These are phyloP conservation scores for Julus scandinavius DNA, from an alignment of 2,888 invertebrate species.

Conservation along the genomic window DNA sequence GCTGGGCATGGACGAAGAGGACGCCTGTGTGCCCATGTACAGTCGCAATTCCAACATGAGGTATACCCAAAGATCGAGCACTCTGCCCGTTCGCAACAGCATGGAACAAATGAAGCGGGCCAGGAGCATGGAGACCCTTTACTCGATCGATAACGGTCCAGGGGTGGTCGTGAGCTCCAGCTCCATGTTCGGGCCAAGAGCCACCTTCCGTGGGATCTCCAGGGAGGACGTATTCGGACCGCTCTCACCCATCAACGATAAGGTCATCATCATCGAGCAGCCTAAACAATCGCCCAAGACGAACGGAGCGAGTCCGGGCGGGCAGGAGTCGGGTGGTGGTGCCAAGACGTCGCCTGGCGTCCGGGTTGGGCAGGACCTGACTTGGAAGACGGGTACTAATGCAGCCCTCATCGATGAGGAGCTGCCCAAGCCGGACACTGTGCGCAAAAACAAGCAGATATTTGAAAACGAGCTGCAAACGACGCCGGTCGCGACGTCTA, in stretches of 20 bases:
- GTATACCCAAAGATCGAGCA: not conserved
- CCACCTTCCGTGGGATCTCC: not conserved
- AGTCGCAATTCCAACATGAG: not conserved
- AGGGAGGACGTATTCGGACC: not conserved
- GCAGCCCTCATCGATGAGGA: conserved; percentile 59
- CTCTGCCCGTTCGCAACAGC: not conserved
- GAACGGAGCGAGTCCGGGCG: not conserved
- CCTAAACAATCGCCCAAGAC: not conserved
- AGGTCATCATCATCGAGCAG: conserved; percentile 57
- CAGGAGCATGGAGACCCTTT: conserved; percentile 60
- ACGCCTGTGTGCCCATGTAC: not conserved
- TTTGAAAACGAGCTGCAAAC: conserved; percentile 60
- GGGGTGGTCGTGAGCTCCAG: not conserved
- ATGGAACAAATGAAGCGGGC: conserved; percentile 58
- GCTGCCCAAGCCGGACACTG: conserved; percentile 64
- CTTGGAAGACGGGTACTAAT: not conserved
- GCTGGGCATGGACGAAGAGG: conserved; percentile 47
- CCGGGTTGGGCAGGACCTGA: conserved; percentile 10
- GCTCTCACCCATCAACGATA: conserved; percentile 54
- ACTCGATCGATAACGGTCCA: conserved; percentile 44
- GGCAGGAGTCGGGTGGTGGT: conserved; percentile 19
- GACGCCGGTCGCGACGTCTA: not conserved
- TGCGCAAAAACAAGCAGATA: conserved; percentile 61
- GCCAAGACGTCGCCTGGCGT: not conserved
- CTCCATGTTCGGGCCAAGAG: not conserved